Base-by-base conservation (phyloP, 1,140 invertebrate species). In the Brachionus koreanus region DNA sequence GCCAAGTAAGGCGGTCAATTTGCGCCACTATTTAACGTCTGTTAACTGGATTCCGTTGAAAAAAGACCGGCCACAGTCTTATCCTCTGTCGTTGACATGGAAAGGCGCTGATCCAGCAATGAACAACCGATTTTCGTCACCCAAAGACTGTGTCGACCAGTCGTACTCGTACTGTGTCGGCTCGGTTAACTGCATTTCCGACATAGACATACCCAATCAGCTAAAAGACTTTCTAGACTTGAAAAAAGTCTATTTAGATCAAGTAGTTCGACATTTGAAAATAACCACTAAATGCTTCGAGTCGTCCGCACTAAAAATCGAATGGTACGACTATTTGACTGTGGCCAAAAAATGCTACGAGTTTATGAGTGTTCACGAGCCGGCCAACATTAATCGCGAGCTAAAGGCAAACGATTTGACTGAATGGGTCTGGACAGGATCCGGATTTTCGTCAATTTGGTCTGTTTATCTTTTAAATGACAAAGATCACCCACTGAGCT, bases 401-500 rank as follows among this genome's bases (percentile, higher is more conserved):
- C 63, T 82, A 42, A 65, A 69, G n/a, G 23, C 63, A 19, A 72
- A 49, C 43, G 67, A 82, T 52, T 33, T 82, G 16, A 82, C 23
- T 9, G 65, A 82, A 39, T 82, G 82, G 82, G 52, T 82, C 2
- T 82, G 82, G 82, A 82, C 69, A 33, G 82, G 82, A 13, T 16
- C 29, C 5, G 39, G 65, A 5, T 82, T 82, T 35, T 82, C 82
- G 19, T 46, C 82, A 16, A 39, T 61, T 23, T 43, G 19, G 10
- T 5, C 5, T 5, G 61, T 82, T 1, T 82, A 39, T 52, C 42
- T 82, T 0, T 19, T 82, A 6, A 79, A 79, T 13, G 82, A 82
- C 33, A 82, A 82, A 57, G 57, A 69, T 23, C 82, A 82, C 52
- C 65, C 82, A 16, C 16, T 82, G 3, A 65, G 42, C 10, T 39